Percentiles rank a stretch among this genome's conserved stretches.
These are phyloP conservation scores for Elaeidobius kamerunicus DNA, from an alignment of 2,888 invertebrate genomes.

Conservation along the genomic window DNA sequence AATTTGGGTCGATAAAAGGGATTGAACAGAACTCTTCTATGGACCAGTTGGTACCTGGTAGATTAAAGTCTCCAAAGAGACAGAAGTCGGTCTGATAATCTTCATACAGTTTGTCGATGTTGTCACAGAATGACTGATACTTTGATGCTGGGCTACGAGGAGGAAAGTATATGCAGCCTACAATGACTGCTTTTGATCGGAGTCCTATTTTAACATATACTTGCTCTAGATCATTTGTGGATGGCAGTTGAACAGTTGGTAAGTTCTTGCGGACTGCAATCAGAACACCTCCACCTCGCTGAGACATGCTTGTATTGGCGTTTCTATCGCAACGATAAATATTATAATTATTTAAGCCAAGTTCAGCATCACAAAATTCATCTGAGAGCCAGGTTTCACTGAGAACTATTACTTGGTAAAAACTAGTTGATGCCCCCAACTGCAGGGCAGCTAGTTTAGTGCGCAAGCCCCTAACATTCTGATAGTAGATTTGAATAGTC, in stretches of 20 bases:
- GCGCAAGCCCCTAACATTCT: not conserved
- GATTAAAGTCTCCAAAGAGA: not conserved
- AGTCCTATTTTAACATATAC: no score
- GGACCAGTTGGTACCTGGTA: not conserved
- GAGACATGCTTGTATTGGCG: not conserved
- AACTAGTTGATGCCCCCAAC: not conserved
- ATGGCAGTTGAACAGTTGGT: no score
- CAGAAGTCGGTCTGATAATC: not conserved
- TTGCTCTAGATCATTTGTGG: no score
- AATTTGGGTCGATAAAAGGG: not conserved
- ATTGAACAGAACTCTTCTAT: not conserved
- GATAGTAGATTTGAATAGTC: not conserved
- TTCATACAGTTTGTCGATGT: not conserved
- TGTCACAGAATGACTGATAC: not conserved
- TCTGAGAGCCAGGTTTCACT: not conserved
- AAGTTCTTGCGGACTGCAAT: not conserved
- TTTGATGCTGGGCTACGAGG: not conserved
- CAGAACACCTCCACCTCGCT: not conserved
- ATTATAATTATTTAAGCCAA: not conserved
- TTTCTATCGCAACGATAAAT: not conserved
- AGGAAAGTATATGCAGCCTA: not conserved
- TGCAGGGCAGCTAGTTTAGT: not conserved
- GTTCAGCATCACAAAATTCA: not conserved
- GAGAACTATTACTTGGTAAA: not conserved
- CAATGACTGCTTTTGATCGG: not conserved